These are phyloP conservation scores for Epizoanthus fatuus DNA, from an alignment of 92 coral and sea anemone genomes.

Conservation along the genomic window DNA sequence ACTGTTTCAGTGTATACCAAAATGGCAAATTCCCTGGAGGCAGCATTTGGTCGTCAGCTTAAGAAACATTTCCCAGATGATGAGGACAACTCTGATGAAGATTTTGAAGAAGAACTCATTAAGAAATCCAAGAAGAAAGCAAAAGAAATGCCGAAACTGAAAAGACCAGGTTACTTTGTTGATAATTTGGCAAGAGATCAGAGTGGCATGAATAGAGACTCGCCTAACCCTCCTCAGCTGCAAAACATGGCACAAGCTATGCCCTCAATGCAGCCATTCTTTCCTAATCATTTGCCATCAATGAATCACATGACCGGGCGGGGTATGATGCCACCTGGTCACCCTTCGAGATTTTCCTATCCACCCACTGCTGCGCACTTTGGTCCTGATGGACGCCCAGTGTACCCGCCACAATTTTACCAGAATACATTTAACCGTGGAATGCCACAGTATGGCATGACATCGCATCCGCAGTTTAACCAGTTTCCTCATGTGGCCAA, in stretches of 20 bases:
- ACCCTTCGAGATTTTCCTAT: slow-evolving; percentile 76
- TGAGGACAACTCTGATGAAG: slow-evolving; percentile 97
- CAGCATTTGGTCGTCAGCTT: slow-evolving; percentile 93
- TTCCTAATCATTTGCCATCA: slow-evolving; percentile 59
- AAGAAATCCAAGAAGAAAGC: slow-evolving; percentile 80
- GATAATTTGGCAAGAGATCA: slow-evolving; percentile 58
- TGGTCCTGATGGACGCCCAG: slow-evolving; percentile 88
- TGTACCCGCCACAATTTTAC: slow-evolving; percentile 92
- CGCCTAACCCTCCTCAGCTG: slow-evolving; percentile 39
- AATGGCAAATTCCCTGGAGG: slow-evolving; percentile 95
- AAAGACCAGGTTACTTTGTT: slow-evolving; percentile 42
- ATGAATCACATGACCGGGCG: slow-evolving; percentile 76
- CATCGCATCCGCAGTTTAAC: slow-evolving; percentile 73
- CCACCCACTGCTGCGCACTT: slow-evolving; percentile 74
- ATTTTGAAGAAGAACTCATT: slow-evolving; percentile 96
- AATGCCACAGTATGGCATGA: slow-evolving; percentile 74
- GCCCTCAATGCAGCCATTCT: slow-evolving; percentile 68
- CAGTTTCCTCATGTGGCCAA: slow-evolving; percentile 68
- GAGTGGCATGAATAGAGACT: slow-evolving; percentile 15
- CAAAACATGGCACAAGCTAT: slow-evolving; percentile 60
- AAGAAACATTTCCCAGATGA: slow-evolving; percentile 99
- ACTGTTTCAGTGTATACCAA: slow-evolving; percentile 88
- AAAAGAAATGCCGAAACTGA: slow-evolving; percentile 68
- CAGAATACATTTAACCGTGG: slow-evolving; percentile 83
- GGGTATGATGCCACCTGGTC: slow-evolving; percentile 73